Evolutionary conservation across 2,797 vertebrate genomes (phyloP).

Genomic region (Helostoma temminkii): DNA sequence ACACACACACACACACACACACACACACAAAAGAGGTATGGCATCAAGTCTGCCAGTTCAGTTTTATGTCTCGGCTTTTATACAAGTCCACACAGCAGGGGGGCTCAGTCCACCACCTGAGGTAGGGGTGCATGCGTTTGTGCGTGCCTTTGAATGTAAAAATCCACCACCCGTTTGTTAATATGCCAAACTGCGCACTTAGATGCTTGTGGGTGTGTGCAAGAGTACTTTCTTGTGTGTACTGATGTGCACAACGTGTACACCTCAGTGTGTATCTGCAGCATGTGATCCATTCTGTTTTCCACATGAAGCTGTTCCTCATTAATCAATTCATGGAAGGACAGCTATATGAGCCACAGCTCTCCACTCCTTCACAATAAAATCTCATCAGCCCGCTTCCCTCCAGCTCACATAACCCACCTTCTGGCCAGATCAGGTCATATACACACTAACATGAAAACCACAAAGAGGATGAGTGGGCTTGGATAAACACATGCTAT

Average conservation of each 20-base stretch:
- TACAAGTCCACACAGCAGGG: constrained; percentile 78
- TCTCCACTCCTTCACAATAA: constrained; percentile 49
- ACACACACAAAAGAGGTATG: constrained; percentile 52
- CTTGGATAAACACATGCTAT: constrained; percentile 36
- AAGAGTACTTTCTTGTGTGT: constrained; percentile 22
- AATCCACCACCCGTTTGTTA: constrained; percentile 76
- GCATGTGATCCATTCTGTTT: constrained; percentile 56
- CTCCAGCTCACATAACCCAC: constrained; percentile 71
- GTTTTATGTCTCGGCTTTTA: constrained; percentile 80
- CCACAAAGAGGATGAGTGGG: constrained; percentile 36
- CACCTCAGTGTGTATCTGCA: constrained; percentile 34
- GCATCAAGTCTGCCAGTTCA: constrained; percentile 71
- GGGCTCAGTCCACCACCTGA: constrained; percentile 74
- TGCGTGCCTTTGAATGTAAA: constrained; percentile 19
- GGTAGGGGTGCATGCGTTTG: constrained; percentile 24
- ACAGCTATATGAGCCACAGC: constrained; percentile 49
- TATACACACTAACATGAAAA: constrained; percentile 52
- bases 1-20: constrained; percentile 32
- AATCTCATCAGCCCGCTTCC: constrained; percentile 47
- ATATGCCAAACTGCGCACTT: constrained; percentile 56
- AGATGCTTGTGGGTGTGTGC: constrained; percentile 18
- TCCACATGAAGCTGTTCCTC: constrained; percentile 73
- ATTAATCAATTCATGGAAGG: constrained; percentile 72
- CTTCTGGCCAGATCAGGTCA: constrained; percentile 66
- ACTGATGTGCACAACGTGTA: constrained; percentile 13